Conservation (phyloP, 2,888 invertebrate genomes). For the Tetanocera ferruginea region DNA sequence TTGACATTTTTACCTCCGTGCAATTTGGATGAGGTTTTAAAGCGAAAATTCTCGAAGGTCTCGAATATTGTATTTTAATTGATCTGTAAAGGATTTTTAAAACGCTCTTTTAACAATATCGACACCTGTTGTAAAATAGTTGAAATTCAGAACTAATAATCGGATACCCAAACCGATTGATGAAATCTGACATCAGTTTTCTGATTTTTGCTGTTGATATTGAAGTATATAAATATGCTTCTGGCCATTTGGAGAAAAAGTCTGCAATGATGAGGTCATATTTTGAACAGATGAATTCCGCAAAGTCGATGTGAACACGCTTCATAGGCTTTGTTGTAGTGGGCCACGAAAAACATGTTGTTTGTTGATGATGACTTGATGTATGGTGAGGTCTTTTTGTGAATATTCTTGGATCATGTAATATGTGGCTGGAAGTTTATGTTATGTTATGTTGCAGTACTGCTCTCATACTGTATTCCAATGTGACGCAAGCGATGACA, state of each 20-base stretch:
- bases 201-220: background rate
- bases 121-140: background rate
- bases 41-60: slow-evolving; percentile 40
- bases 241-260: background rate
- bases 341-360: background rate
- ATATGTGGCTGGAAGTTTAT: slow-evolving; percentile 31
- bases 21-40: slow-evolving; percentile 39
- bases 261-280: background rate
- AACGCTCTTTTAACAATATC: background rate
- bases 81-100: background rate
- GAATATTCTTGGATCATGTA: slow-evolving; percentile 34
- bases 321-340: background rate
- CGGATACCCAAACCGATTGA: background rate
- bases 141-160: background rate
- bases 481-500: slow-evolving; percentile 41
- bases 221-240: background rate
- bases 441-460: slow-evolving; percentile 30
- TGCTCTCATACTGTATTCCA: slow-evolving; percentile 38
- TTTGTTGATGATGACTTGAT: too few relatives aligned
- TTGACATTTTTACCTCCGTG: slow-evolving; percentile 34
- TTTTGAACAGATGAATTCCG: background rate
- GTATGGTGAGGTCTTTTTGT: background rate
- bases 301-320: background rate
- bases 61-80: slow-evolving; percentile 31
- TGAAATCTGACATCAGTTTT: background rate